A percentile compares a stretch with the other conserved stretches of the same genome.
Conservation (phyloP, 2,888 invertebrate genomes). For the Dioctria linearis region DNA sequence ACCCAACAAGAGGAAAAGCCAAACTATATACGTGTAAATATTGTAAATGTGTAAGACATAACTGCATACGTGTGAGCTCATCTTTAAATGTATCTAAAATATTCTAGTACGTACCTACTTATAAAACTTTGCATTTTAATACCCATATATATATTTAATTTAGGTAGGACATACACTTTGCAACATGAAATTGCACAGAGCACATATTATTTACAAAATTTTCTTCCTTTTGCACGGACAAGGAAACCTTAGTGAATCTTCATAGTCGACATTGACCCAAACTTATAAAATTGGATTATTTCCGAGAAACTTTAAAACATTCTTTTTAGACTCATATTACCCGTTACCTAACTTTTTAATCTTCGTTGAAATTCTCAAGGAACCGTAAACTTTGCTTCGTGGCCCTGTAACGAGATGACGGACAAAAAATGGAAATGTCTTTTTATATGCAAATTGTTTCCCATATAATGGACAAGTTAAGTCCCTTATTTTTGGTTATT, state of each 20-base stretch:
- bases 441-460: conserved; percentile 11
- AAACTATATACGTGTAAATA: too few relatives aligned
- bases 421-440: conserved; percentile 5
- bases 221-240: background rate
- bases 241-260: too few relatives aligned
- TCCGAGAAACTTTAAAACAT: conserved; percentile 41
- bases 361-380: conserved; percentile 34
- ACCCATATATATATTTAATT: too few relatives aligned
- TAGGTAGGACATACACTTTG: background rate
- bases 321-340: conserved; percentile 22
- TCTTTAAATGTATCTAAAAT: too few relatives aligned
- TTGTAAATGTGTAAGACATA: too few relatives aligned
- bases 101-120: too few relatives aligned
- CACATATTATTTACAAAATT: background rate
- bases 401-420: conserved; percentile 32
- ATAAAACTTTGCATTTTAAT: too few relatives aligned
- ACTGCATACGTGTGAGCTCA: background rate
- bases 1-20: background rate
- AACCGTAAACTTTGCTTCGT: conserved; percentile 30
- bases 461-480: background rate
- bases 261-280: background rate
- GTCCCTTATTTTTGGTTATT: background rate
- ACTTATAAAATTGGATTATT: conserved; percentile 40
- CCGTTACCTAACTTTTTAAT: conserved; percentile 48
- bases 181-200: background rate